A percentile compares a stretch with the other conserved stretches of the same genome.
Conservation (phyloP, 2,888 invertebrate species). For the Clistopyga incitator region DNA sequence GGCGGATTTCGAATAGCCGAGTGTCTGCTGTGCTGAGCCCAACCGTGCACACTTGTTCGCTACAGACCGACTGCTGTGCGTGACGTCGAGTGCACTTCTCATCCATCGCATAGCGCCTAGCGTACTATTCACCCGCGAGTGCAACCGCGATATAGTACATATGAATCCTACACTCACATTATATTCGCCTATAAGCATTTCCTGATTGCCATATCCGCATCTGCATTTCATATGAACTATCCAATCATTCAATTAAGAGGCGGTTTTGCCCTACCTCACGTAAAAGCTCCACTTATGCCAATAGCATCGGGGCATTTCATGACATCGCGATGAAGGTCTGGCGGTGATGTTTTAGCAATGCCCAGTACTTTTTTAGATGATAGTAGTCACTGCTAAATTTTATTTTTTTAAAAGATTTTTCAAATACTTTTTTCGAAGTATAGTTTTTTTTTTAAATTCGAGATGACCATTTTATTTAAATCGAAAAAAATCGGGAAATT, state of each 20-base stretch:
- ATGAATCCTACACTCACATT: not conserved
- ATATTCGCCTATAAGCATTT: not conserved
- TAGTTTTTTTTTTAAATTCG: too few species aligned
- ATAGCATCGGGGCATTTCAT: too few species aligned
- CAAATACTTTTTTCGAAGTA: too few species aligned
- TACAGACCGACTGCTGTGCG: slow-evolving; percentile 31
- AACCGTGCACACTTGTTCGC: slow-evolving; percentile 34
- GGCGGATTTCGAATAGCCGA: slow-evolving; percentile 27
- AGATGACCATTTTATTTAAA: too few species aligned
- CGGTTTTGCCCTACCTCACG: not conserved
- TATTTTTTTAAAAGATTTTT: too few species aligned
- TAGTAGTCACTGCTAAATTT: too few species aligned
- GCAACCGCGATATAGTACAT: slow-evolving; percentile 12
- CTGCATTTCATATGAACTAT: slow-evolving; percentile 9
- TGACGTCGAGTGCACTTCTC: slow-evolving; percentile 54
- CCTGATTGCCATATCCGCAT: not conserved
- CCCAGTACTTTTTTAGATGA: too few species aligned
- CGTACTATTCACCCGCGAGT: slow-evolving; percentile 26
- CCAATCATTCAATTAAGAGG: slow-evolving; percentile 14
- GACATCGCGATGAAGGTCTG: too few species aligned
- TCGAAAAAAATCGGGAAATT: too few species aligned
- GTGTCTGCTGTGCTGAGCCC: slow-evolving; percentile 23
- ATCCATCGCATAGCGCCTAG: slow-evolving; percentile 42
- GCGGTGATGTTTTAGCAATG: too few species aligned
- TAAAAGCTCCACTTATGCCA: too few species aligned